These are phyloP conservation scores for Onthophagus sagittarius DNA, from an alignment of 2,888 invertebrate species.

Conservation along the genomic window DNA sequence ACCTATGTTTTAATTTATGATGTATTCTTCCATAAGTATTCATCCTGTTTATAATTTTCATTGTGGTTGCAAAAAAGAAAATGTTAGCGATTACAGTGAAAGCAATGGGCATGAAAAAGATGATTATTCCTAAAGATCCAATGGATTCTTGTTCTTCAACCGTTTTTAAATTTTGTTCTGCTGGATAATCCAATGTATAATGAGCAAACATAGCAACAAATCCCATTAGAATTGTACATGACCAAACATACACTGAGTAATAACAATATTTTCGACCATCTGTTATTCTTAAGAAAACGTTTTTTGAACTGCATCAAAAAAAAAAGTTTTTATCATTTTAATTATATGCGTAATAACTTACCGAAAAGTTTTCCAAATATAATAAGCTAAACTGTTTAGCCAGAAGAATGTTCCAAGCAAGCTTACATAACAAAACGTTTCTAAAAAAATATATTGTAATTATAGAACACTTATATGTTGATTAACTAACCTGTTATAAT, in stretches of 20 bases:
- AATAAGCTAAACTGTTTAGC: conserved; percentile 81
- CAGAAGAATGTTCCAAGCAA: conserved; percentile 80
- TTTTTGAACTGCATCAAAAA: conserved; percentile 61
- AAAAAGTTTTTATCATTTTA: neutral
- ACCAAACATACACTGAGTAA: conserved; percentile 80
- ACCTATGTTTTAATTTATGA: conserved; percentile 82
- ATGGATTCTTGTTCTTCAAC: conserved; percentile 68
- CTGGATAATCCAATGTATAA: conserved; percentile 69
- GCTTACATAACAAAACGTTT: conserved; percentile 72
- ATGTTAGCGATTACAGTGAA: conserved; percentile 74
- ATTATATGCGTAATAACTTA: conserved; percentile 42
- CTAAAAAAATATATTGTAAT: conserved; percentile 46
- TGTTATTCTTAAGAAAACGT: conserved; percentile 79
- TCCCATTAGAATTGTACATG: conserved; percentile 66
- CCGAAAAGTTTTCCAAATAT: conserved; percentile 85
- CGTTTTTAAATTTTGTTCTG: conserved; percentile 53
- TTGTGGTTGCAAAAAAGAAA: conserved; percentile 76
- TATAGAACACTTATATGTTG: neutral
- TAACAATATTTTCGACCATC: conserved; percentile 85
- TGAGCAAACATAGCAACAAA: conserved; percentile 76
- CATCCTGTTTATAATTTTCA: conserved; percentile 74
- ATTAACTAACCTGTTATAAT: conserved; percentile 66
- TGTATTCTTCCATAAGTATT: conserved; percentile 83
- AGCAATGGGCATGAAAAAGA: conserved; percentile 79
- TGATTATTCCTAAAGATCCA: conserved; percentile 76